A percentile compares a stretch with the other conserved stretches of the same genome.
Conservation (phyloP, 2,888 invertebrate species). For the Patella ulyssiponensis region DNA sequence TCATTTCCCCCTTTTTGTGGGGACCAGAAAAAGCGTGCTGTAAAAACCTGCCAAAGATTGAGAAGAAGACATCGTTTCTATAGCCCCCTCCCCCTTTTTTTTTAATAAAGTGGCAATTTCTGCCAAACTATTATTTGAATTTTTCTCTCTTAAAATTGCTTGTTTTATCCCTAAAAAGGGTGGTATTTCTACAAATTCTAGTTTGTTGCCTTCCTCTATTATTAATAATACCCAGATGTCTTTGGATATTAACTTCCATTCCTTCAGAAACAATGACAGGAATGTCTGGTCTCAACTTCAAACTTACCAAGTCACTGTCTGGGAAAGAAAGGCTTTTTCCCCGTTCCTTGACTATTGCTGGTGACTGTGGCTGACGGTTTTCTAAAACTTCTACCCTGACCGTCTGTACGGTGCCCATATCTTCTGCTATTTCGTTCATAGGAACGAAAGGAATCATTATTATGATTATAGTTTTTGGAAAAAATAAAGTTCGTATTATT, state of each 20-base stretch:
- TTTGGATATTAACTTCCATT: slow-evolving; percentile 33
- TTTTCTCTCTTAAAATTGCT: slow-evolving; percentile 24
- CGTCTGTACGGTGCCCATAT: too few relatives aligned
- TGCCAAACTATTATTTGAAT: slow-evolving; percentile 11
- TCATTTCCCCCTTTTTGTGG: neutral
- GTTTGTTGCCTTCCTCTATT: slow-evolving; percentile 32
- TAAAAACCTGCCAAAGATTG: slow-evolving; percentile 32
- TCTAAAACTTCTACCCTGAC: too few relatives aligned
- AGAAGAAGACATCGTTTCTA: slow-evolving; percentile 29
- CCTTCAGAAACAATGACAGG: slow-evolving; percentile 30
- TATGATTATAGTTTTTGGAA: too few relatives aligned
- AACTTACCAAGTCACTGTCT: neutral
- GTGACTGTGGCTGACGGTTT: too few relatives aligned
- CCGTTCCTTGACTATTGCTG: too few relatives aligned
- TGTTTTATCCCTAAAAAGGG: slow-evolving; percentile 23
- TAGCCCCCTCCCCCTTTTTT: slow-evolving; percentile 30
- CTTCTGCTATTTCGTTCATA: too few relatives aligned
- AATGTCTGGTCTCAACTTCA: slow-evolving; percentile 25
- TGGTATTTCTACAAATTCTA: slow-evolving; percentile 30
- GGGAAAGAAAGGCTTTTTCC: too few relatives aligned
- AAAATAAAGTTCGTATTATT: too few relatives aligned
- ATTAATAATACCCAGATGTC: slow-evolving; percentile 33
- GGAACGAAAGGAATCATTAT: too few relatives aligned
- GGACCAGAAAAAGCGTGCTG: slow-evolving; percentile 19
- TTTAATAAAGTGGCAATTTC: slow-evolving; percentile 28